A percentile compares a stretch with the other conserved stretches of the same genome.
Evolutionary conservation across 2,797 vertebrate genomes (phyloP).

Genomic region (Manis pentadactyla): DNA sequence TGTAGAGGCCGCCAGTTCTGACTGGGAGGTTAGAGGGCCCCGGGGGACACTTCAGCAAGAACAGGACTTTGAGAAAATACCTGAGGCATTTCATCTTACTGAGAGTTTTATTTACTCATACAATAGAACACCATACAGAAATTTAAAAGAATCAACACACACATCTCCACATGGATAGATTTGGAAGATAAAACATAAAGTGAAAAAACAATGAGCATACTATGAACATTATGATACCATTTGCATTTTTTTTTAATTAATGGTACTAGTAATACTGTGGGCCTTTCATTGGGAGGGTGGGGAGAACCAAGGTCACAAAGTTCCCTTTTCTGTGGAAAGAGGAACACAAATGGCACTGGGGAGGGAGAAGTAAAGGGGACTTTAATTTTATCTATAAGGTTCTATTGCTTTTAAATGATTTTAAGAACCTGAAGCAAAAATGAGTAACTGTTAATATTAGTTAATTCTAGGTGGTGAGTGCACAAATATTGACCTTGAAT

Average conservation of each 20-base stretch:
- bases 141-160: slow-evolving; percentile 38
- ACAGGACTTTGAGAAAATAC: not conserved
- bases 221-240: not conserved
- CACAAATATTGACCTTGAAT: not conserved
- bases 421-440: slow-evolving; percentile 46
- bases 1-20: not conserved
- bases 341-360: not conserved
- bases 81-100: not conserved
- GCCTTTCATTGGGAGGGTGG: not conserved
- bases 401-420: slow-evolving; percentile 26
- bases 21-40: not conserved
- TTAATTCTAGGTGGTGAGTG: slow-evolving; percentile 9
- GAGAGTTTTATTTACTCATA: not conserved
- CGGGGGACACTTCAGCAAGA: not conserved
- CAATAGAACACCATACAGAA: not conserved
- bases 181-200: not conserved
- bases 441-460: not conserved
- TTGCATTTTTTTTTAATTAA: not conserved
- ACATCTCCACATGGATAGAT: not conserved
- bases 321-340: slow-evolving; percentile 7
- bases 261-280: not conserved
- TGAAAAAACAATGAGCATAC: not conserved
- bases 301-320: not conserved
- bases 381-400: not conserved
- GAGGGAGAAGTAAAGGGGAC: not conserved